phyloP scores from a whole-genome alignment of 2,888 invertebrate species.

The Hypomecis punctinalis region DNA sequence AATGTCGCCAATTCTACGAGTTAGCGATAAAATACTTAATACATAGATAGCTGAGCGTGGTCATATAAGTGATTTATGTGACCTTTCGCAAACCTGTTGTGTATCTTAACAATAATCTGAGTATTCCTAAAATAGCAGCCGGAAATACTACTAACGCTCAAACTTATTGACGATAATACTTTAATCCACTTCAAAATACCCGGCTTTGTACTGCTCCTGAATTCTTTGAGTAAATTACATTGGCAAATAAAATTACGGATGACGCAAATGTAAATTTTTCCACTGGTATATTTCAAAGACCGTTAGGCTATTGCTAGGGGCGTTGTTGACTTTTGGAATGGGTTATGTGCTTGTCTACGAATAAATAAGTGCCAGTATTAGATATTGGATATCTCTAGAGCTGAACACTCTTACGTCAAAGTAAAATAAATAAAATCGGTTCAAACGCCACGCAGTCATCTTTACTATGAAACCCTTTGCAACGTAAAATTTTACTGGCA shows the following conservation, averaged over 20 bases:
- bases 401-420: too few species aligned
- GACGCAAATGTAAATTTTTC: neutral
- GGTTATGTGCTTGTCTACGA: too few species aligned
- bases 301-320: neutral
- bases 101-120: conserved; percentile 19
- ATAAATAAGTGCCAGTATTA: too few species aligned
- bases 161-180: conserved; percentile 15
- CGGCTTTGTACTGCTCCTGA: neutral
- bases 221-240: neutral
- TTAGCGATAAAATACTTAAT: neutral
- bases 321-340: too few species aligned
- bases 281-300: neutral
- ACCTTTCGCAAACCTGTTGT: conserved; percentile 22
- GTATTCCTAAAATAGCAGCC: conserved; percentile 17
- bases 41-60: conserved; percentile 3
- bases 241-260: neutral
- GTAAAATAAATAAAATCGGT: too few species aligned
- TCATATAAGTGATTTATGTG: conserved; percentile 19
- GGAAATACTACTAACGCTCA: conserved; percentile 13
- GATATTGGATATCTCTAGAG: too few species aligned
- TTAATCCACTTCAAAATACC: conserved; percentile 5
- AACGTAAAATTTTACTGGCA: too few species aligned
- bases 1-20: too few species aligned
- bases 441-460: too few species aligned
- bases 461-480: too few species aligned